phyloP scores from a whole-genome alignment of 2,797 vertebrate genomes.

The Enteromius argenteus region DNA sequence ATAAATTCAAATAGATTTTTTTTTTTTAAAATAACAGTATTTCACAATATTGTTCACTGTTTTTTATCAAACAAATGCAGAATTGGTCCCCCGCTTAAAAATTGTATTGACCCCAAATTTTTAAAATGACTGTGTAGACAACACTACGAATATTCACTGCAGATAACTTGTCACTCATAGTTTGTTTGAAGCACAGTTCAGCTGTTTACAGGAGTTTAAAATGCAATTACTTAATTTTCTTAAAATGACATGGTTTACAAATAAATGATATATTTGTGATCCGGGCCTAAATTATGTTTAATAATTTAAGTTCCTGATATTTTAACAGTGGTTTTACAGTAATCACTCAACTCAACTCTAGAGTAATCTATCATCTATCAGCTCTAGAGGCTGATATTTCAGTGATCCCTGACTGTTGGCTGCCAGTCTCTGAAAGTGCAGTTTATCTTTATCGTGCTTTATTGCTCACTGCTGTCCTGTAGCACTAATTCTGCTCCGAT shows the following conservation, averaged over 20 bases:
- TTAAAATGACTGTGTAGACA: not conserved
- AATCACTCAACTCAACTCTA: no score
- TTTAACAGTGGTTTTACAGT: not conserved
- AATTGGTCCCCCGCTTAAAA: no score
- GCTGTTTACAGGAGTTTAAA: conserved; percentile 2
- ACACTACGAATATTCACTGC: not conserved
- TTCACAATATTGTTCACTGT: not conserved
- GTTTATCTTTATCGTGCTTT: not conserved
- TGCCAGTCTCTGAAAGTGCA: not conserved
- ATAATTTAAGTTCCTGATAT: not conserved
- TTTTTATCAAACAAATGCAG: no score
- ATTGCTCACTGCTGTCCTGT: conserved; percentile 7
- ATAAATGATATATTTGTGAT: not conserved
- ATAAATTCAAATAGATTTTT: no score
- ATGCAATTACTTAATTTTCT: not conserved
- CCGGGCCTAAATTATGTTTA: not conserved
- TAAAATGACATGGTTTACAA: not conserved
- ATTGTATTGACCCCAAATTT: not conserved
- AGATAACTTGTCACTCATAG: not conserved
- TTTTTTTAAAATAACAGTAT: no score
- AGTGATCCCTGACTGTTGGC: not conserved
- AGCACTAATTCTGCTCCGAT: conserved; percentile 11
- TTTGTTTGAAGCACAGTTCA: not conserved
- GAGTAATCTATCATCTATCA: no score
- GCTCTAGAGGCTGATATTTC: conserved; percentile 7